Conservation (phyloP, 1,140 invertebrate genomes). For the Meloidogyne chitwoodi region DNA sequence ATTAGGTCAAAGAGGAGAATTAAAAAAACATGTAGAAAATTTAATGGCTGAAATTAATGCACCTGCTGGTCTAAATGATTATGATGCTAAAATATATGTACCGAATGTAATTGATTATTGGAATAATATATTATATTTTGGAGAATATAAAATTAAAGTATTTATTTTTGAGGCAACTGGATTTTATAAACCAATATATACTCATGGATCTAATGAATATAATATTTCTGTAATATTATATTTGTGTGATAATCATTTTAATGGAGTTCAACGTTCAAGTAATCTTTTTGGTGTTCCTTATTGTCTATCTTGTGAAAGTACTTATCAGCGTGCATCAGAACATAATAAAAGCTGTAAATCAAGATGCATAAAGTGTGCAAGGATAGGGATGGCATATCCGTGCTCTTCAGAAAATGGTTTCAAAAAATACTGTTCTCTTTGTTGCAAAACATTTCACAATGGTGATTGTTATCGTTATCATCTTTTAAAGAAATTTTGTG, state of each 20-base stretch:
- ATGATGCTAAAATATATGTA: not conserved
- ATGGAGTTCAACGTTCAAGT: not conserved
- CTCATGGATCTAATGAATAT: not conserved
- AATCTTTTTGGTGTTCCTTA: not conserved
- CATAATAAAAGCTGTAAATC: not conserved
- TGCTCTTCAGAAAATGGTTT: not conserved
- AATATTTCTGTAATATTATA: not conserved
- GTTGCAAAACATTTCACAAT: not conserved
- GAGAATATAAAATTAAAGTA: not conserved
- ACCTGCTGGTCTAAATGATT: not conserved
- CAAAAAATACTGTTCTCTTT: not conserved
- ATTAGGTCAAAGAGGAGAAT: not conserved
- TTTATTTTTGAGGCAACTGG: conserved; percentile 3
- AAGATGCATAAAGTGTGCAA: not conserved
- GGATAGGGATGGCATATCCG: not conserved
- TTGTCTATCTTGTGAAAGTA: not conserved
- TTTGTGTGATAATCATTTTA: not conserved
- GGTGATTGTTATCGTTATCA: not conserved
- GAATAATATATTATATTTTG: not conserved
- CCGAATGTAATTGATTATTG: not conserved
- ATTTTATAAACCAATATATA: not conserved
- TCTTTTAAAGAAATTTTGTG: not conserved
- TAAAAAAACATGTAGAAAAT: not conserved
- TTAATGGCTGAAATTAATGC: not conserved
- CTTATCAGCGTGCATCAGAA: not conserved